Evolutionary conservation across 2,888 invertebrate species (phyloP), one percentile per base, ranked within the genome.

Genomic region (Drosophila villosipedis): DNA sequence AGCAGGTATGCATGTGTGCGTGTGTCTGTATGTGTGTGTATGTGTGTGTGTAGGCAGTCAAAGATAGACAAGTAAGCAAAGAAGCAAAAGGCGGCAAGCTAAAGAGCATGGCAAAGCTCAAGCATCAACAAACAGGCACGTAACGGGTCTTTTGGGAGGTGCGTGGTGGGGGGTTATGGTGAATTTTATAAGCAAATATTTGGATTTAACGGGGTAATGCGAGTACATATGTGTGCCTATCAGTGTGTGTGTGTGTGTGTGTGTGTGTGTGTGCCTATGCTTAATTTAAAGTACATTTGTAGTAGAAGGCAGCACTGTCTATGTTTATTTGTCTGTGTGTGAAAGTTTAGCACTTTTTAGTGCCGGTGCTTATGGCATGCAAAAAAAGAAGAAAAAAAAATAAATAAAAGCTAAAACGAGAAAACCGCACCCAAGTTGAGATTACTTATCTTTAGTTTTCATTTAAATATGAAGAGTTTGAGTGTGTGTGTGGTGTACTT

Each of bases 381-480:
- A 37, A 43, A 39, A 55, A 70, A 69, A 31, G n/a, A 14, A 30
- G 19, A 10, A 16, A 47, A n/a, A 30, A 31, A 31, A 22, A 30
- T 30, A 30, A 37, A 28, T 7, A 25, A 14, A 53, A 39, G 16
- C 57, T 47, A 35, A 68, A 63, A 30, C 30, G 68, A 52, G 80
- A 73, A 85, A 89, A 82, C 84, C 84, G 80, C 84, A 87, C 84
- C 84, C 84, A 87, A 83, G 73, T 73, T 73, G 72, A 83, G 84
- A 84, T 84, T 89, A 84, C 84, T 84, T 84, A 84, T 84, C 84
- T 84, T 84, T 84, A 89, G 90, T 89, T 89, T 87, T 87, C 82
- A 84, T 84, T 84, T 84, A 82, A 84, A 89, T 89, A 89, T 84
- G 84, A 89, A 81, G 76, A 72, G 75, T 61, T 37, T 55, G 58